phyloP scores from a whole-genome alignment of 2,888 invertebrate genomes.

The Drosophila falleni region DNA sequence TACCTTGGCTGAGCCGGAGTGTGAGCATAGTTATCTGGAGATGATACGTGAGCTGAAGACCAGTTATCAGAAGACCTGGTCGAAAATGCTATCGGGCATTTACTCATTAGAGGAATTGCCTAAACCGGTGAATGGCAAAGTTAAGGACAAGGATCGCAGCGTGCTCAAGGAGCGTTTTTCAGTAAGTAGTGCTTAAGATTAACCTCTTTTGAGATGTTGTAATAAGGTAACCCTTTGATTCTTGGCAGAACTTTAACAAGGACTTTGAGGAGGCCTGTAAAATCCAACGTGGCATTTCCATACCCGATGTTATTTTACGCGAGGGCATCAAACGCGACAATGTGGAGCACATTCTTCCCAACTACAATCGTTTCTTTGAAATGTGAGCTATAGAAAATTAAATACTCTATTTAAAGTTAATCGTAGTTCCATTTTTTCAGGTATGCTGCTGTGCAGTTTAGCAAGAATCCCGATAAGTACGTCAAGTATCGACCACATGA shows the following conservation, averaged over 20 bases:
- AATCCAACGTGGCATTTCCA: conserved; percentile 95
- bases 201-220: accelerated
- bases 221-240: neutral
- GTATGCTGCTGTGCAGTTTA: conserved; percentile 91
- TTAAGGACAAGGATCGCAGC: conserved; percentile 94
- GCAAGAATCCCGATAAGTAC: conserved; percentile 97
- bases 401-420: neutral
- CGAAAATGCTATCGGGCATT: conserved; percentile 91
- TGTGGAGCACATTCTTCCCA: conserved; percentile 94
- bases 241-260: conserved; percentile 94
- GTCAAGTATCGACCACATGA: conserved; percentile 95
- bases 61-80: conserved; percentile 90
- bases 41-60: conserved; percentile 93
- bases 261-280: conserved; percentile 96
- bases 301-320: conserved; percentile 96
- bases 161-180: conserved; percentile 95
- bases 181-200: conserved; percentile 86
- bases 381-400: conserved; percentile 85
- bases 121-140: conserved; percentile 89
- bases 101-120: conserved; percentile 90
- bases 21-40: conserved; percentile 93
- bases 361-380: conserved; percentile 93
- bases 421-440: conserved; percentile 82
- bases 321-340: conserved; percentile 95
- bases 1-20: conserved; percentile 92